phyloP scores from a whole-genome alignment of 2,888 invertebrate species.

The Romanomermis culicivorax region DNA sequence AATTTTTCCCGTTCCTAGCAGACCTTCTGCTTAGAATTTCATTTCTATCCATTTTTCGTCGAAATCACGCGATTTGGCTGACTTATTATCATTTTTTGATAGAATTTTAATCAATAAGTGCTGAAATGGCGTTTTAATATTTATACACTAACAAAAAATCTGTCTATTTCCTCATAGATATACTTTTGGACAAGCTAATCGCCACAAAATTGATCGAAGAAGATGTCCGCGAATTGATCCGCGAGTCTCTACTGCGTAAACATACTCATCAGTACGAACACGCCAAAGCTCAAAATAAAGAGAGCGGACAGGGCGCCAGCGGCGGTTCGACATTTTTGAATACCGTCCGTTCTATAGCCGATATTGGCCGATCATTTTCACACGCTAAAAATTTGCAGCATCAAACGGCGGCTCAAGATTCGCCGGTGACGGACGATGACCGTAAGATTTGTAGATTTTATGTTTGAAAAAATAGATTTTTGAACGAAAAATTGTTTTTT shows the following conservation, averaged over 20 bases:
- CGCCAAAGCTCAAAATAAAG: slow-evolving; percentile 1
- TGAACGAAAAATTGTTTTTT: no score
- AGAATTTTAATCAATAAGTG: no score
- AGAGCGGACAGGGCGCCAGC: not conserved
- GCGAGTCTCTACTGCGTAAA: slow-evolving; percentile 59
- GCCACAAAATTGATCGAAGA: slow-evolving; percentile 49
- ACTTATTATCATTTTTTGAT: no score
- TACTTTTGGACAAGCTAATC: slow-evolving; percentile 22
- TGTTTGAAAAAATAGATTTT: no score
- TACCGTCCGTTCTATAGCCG: slow-evolving; percentile 74
- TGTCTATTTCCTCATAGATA: slow-evolving; percentile 19
- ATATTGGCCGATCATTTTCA: slow-evolving; percentile 82
- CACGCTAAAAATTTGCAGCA: slow-evolving; percentile 52
- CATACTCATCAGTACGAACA: slow-evolving; percentile 81
- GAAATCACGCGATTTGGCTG: no score
- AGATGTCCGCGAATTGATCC: slow-evolving; percentile 51
- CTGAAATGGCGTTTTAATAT: no score
- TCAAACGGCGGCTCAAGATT: slow-evolving; percentile 10
- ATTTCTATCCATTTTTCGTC: no score
- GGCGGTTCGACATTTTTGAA: slow-evolving; percentile 42
- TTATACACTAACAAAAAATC: no score
- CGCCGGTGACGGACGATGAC: not conserved
- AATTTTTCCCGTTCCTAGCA: no score
- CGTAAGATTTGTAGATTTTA: not conserved
- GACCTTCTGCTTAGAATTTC: no score